Percentiles rank a stretch among this genome's conserved stretches.
Evolutionary conservation across 2,888 invertebrate species (phyloP).

Genomic region (Philereme transversata): DNA sequence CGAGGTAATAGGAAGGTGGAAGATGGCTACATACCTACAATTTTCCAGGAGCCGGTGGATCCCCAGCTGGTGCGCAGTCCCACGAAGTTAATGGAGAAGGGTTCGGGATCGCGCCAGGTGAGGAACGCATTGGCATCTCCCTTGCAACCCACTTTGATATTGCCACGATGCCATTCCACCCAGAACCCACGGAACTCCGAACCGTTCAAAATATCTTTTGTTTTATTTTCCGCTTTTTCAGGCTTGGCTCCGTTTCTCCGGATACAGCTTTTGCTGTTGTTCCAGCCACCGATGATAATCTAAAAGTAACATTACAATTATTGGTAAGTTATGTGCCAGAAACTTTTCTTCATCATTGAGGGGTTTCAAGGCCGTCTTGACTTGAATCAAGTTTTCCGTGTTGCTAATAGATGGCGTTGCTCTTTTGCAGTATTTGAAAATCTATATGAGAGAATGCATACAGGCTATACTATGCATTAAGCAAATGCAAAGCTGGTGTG

Average conservation of each 20-base stretch:
- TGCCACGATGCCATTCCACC: background rate
- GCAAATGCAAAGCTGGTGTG: no score
- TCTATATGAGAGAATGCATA: no score
- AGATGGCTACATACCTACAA: background rate
- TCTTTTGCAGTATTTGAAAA: no score
- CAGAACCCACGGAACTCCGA: background rate
- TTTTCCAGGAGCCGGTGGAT: background rate
- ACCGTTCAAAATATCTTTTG: background rate
- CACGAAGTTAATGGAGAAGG: background rate
- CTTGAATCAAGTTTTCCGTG: no score
- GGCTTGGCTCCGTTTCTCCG: background rate
- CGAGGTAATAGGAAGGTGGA: background rate
- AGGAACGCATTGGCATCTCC: background rate
- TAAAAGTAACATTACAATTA: background rate
- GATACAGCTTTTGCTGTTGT: background rate
- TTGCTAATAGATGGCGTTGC: no score
- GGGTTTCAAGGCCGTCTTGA: no score
- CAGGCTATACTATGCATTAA: no score
- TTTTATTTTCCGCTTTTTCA: background rate
- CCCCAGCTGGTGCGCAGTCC: background rate
- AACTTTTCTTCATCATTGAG: no score
- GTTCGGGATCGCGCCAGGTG: background rate
- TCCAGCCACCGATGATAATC: background rate
- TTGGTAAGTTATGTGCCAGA: background rate
- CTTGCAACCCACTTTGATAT: background rate